Conservation (phyloP, 2,797 vertebrate genomes). For the Mycteria americana region DNA sequence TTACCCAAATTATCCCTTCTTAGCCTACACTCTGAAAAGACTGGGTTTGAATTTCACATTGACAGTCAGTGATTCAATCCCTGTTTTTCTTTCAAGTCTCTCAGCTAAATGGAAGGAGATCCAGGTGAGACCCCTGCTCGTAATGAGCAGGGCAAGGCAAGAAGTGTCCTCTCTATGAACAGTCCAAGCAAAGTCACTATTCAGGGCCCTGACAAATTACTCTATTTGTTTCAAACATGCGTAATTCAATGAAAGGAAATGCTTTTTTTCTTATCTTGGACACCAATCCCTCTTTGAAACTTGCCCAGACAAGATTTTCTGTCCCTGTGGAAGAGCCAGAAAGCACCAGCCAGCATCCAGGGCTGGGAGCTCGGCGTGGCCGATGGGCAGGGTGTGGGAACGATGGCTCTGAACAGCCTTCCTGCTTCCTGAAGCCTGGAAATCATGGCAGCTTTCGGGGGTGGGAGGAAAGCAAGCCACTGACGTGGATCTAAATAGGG, state of each 20-base stretch:
- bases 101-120: background rate
- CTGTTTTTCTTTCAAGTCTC: background rate
- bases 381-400: conserved; percentile 42
- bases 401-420: background rate
- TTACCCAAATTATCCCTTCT: background rate
- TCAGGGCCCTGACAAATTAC: background rate
- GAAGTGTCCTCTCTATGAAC: background rate
- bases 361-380: background rate
- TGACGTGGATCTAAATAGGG: background rate
- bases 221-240: background rate
- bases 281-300: conserved; percentile 5
- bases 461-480: background rate
- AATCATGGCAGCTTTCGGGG: background rate
- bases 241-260: conserved; percentile 22
- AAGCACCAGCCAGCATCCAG: background rate
- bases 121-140: background rate
- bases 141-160: background rate
- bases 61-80: background rate
- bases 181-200: background rate
- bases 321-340: conserved; percentile 6
- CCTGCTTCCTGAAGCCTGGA: background rate
- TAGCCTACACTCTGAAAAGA: background rate
- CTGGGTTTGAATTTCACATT: background rate
- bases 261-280: conserved; percentile 28
- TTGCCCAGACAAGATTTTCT: conserved; percentile 37